Evolutionary conservation across 2,113 vertebrate species (phyloP).

Genomic region (Hippocampus abdominalis): DNA sequence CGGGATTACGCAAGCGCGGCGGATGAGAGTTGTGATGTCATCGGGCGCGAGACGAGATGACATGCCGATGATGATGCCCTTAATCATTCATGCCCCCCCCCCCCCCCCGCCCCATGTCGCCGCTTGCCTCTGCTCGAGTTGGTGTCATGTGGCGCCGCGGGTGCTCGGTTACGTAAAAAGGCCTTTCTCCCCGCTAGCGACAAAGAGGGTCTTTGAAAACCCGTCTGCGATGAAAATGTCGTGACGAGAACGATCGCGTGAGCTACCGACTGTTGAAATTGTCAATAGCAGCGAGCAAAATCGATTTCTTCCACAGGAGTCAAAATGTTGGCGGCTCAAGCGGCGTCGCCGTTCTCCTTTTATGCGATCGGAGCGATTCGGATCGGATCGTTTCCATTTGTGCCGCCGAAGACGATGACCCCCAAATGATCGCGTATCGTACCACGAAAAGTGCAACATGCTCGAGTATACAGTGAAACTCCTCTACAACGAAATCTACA

Average conservation of each 20-base stretch:
- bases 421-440: no score
- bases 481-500: no score
- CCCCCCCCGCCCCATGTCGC: conserved; percentile 22
- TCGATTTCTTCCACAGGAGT: no score
- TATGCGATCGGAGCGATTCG: no score
- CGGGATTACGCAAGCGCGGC: conserved; percentile 25
- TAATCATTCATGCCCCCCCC: conserved; percentile 58
- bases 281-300: no score
- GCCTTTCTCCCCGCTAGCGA: conserved; percentile 11
- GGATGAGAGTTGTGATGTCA: conserved; percentile 46
- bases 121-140: conserved; percentile 46
- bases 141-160: conserved; percentile 44
- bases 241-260: neutral
- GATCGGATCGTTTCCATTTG: no score
- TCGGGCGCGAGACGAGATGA: conserved; percentile 17
- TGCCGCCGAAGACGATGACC: no score
- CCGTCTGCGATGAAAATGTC: neutral
- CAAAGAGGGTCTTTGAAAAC: neutral
- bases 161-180: conserved; percentile 60
- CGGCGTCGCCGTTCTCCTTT: no score
- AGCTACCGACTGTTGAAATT: no score
- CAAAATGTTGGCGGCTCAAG: no score
- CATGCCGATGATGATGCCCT: conserved; percentile 43
- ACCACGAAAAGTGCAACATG: no score
- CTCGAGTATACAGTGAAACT: no score